Conservation (phyloP, 1,140 invertebrate genomes). For the Ladona fulva region DNA sequence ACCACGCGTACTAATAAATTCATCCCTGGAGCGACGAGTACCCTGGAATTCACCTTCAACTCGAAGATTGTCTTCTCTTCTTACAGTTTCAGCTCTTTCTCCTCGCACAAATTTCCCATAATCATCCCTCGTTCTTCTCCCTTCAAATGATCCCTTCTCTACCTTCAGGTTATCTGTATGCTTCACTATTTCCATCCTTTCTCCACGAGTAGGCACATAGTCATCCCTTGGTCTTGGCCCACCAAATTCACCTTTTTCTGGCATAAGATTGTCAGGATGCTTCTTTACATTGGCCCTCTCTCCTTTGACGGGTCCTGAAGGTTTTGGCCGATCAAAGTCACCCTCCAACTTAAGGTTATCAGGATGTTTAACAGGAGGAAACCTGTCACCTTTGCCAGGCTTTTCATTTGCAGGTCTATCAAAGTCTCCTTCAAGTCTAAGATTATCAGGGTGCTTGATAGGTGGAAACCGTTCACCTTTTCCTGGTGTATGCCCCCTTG, state of each 20-base stretch:
- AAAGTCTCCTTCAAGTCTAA: slow-evolving; percentile 25
- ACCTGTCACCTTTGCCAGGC: not conserved
- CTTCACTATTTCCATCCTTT: slow-evolving; percentile 40
- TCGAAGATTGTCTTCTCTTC: slow-evolving; percentile 41
- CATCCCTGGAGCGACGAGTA: not conserved
- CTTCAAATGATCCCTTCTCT: slow-evolving; percentile 38
- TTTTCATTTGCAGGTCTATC: slow-evolving; percentile 18
- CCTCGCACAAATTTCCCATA: slow-evolving; percentile 19
- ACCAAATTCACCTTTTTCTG: slow-evolving; percentile 28
- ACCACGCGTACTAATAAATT: slow-evolving; percentile 13
- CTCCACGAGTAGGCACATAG: slow-evolving; percentile 36
- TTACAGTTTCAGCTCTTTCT: slow-evolving; percentile 28
- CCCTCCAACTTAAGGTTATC: slow-evolving; percentile 48
- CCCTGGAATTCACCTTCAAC: slow-evolving; percentile 43
- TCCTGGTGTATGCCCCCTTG: slow-evolving; percentile 35
- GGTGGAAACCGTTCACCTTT: slow-evolving; percentile 31
- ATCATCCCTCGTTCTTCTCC: slow-evolving; percentile 18
- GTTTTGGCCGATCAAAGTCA: slow-evolving; percentile 29
- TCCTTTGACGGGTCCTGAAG: slow-evolving; percentile 38
- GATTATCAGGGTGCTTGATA: slow-evolving; percentile 36
- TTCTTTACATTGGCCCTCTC: slow-evolving; percentile 45
- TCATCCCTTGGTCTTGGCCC: slow-evolving; percentile 29
- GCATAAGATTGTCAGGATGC: slow-evolving; percentile 43
- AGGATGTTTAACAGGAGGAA: slow-evolving; percentile 33
- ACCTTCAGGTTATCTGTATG: slow-evolving; percentile 46